Evolutionary conservation across 1,140 invertebrate genomes (phyloP).

Genomic region (Drosophila sp.): DNA sequence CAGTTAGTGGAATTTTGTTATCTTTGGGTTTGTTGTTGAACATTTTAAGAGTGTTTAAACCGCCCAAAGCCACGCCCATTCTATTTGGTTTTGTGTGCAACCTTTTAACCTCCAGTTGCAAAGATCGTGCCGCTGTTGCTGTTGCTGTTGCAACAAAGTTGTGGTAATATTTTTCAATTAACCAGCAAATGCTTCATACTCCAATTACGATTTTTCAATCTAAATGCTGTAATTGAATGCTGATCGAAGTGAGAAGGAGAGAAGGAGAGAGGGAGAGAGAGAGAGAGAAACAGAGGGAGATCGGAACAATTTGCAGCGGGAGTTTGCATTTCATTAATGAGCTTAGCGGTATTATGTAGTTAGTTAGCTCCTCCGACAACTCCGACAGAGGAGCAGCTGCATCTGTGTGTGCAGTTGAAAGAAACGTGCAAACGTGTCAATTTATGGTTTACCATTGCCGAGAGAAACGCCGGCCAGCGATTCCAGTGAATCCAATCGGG

Average conservation of each 20-base stretch:
- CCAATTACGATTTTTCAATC: slow-evolving; percentile 45
- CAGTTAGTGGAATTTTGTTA: slow-evolving; percentile 28
- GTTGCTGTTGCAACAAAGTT: slow-evolving; percentile 31
- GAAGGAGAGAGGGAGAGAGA: not conserved
- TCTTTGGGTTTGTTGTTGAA: slow-evolving; percentile 13
- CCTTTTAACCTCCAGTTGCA: slow-evolving; percentile 49
- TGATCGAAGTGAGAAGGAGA: slow-evolving; percentile 28
- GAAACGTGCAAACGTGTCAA: slow-evolving; percentile 65
- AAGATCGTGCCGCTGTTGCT: slow-evolving; percentile 41
- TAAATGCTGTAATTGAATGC: slow-evolving; percentile 26
- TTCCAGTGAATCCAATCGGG: slow-evolving; percentile 36
- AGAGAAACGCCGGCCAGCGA: slow-evolving; percentile 49
- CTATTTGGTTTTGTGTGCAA: slow-evolving; percentile 51
- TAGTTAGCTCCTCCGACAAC: slow-evolving; percentile 6
- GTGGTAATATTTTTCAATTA: slow-evolving; percentile 63
- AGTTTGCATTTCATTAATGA: slow-evolving; percentile 49
- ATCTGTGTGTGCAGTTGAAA: slow-evolving; percentile 18
- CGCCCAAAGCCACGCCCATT: slow-evolving; percentile 50
- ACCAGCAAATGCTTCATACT: slow-evolving; percentile 55
- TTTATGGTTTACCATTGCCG: slow-evolving; percentile 60
- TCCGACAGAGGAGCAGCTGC: slow-evolving; percentile 19
- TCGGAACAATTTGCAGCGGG: slow-evolving; percentile 46
- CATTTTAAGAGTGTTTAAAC: slow-evolving; percentile 54
- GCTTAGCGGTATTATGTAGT: slow-evolving; percentile 21
- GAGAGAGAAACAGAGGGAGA: not conserved